These are phyloP conservation scores for Entomobrya multifasciata DNA, from an alignment of 2,888 invertebrate genomes.

Conservation along the genomic window DNA sequence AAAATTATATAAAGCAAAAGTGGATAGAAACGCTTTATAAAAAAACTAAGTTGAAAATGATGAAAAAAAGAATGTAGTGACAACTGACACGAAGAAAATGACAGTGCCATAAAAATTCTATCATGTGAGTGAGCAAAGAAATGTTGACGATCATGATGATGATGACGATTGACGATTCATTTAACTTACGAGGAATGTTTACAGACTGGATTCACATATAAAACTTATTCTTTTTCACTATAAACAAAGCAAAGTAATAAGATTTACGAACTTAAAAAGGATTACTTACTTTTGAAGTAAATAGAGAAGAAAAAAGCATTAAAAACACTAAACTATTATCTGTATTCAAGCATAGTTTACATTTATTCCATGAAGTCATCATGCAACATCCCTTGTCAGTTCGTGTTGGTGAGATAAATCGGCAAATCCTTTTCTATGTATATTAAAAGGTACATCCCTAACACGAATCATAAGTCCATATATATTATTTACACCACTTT, in stretches of 20 bases:
- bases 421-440: background rate
- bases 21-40: too few species aligned
- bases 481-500: background rate
- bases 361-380: background rate
- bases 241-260: background rate
- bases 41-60: background rate
- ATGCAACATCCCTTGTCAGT: background rate
- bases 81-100: slow-evolving; percentile 11
- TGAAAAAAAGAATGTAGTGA: background rate
- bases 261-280: background rate
- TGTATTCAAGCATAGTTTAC: background rate
- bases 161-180: background rate
- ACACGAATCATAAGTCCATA: background rate
- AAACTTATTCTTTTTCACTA: background rate
- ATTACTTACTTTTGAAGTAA: background rate
- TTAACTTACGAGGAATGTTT: background rate
- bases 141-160: background rate
- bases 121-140: background rate
- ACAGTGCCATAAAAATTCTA: background rate
- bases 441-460: too few species aligned
- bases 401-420: background rate
- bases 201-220: background rate
- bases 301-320: background rate
- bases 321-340: background rate
- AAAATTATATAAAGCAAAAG: background rate